Evolutionary conservation across 2,113 vertebrate species (phyloP).

Genomic region (Agapornis roseicollis): DNA sequence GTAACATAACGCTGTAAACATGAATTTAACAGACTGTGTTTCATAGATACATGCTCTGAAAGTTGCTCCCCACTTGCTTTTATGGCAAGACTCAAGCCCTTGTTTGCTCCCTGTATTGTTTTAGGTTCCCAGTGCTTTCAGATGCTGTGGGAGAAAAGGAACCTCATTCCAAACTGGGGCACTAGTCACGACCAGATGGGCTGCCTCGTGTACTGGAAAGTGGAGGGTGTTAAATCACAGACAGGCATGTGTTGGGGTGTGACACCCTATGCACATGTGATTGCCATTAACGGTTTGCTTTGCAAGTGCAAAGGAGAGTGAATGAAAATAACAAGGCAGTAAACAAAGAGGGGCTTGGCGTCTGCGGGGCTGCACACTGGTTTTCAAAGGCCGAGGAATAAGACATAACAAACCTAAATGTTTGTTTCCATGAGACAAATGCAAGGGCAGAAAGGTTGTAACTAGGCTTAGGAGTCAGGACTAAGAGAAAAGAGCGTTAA

Average conservation of each 20-base stretch:
- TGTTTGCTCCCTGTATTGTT: neutral
- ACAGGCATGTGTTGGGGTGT: neutral
- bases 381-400: neutral
- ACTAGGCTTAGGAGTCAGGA: neutral
- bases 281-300: neutral
- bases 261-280: neutral
- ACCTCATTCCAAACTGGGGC: neutral
- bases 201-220: constrained; percentile 11
- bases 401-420: fast-evolving
- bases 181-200: constrained; percentile 23
- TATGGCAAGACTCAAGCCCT: neutral
- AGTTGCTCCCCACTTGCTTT: neutral
- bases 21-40: neutral
- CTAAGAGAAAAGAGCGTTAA: neutral
- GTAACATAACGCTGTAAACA: neutral
- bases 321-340: neutral
- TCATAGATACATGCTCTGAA: neutral
- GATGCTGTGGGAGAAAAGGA: neutral
- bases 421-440: neutral
- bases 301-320: neutral
- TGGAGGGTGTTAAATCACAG: constrained; percentile 14
- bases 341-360: neutral
- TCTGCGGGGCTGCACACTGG: fast-evolving
- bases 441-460: neutral
- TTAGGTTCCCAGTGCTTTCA: neutral